phyloP scores from a whole-genome alignment of 2,113 vertebrate species.

The Hippocampus mohnikei region DNA sequence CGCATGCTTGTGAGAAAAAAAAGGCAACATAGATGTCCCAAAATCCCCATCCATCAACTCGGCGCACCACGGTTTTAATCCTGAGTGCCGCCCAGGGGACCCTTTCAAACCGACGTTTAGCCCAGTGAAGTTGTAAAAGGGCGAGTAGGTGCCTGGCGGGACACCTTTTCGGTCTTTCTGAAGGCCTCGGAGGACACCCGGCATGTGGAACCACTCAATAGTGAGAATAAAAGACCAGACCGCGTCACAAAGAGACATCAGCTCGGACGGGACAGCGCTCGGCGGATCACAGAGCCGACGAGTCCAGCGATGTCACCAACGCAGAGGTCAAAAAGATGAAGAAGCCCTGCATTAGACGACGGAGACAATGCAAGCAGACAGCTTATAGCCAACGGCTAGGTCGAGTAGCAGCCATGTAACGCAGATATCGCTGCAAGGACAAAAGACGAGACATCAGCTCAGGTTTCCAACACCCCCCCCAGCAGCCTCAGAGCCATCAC shows the following conservation, averaged over 20 bases:
- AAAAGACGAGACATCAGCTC: slow-evolving; percentile 48
- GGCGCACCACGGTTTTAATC: slow-evolving; percentile 17
- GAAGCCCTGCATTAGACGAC: slow-evolving; percentile 17
- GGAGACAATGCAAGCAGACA: slow-evolving; percentile 42
- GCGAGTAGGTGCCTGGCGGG: slow-evolving; percentile 34
- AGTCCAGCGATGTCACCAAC: not conserved
- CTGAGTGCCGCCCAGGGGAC: not conserved
- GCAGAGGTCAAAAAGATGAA: too few relatives aligned
- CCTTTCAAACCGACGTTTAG: slow-evolving; percentile 28
- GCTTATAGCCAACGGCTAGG: slow-evolving; percentile 44
- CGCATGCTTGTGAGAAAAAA: not conserved
- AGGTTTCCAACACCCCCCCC: slow-evolving; percentile 48
- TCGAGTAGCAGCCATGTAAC: slow-evolving; percentile 36
- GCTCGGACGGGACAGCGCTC: slow-evolving; percentile 9
- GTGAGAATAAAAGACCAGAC: slow-evolving; percentile 40
- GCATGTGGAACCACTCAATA: slow-evolving; percentile 40
- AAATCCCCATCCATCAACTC: slow-evolving; percentile 1
- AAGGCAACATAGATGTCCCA: slow-evolving; percentile 8
- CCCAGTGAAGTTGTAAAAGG: slow-evolving; percentile 38
- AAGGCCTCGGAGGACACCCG: slow-evolving; percentile 48
- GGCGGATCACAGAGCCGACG: not conserved
- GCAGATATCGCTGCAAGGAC: slow-evolving; percentile 51
- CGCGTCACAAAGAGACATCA: slow-evolving; percentile 34
- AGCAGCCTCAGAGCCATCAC: slow-evolving; percentile 4
- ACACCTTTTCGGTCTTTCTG: slow-evolving; percentile 35